Evolutionary conservation across 2,797 vertebrate genomes (phyloP), one percentile per base, ranked within the genome.

Genomic region (Dendrocincla fuliginosa): DNA sequence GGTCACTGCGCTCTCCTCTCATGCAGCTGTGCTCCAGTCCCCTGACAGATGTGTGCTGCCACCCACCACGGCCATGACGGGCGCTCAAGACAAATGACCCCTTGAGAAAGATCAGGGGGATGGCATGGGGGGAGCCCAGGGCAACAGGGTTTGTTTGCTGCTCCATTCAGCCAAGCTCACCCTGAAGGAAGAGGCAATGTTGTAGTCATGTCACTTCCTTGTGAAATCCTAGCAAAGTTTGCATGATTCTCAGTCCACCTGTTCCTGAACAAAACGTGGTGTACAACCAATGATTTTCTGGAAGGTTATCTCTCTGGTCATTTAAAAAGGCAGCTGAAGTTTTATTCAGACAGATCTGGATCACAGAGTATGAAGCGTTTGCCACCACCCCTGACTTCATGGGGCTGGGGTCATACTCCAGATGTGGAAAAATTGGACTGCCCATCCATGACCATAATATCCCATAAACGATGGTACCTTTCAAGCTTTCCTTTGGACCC

Each of bases 11-110:
- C 71, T 68, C 91, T 90, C 39, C 81, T 88, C 89, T 79, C 10
- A 3, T 7, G 16, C 97, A 96, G 97, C 92, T 95, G 95, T 32
- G 78, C 84, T 78, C 68, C 87, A 71, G 75, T 16, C 76, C 84
- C 42, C 75, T 5, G 7, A 86, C 96, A 96, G 63, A 65, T 46
- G 42, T 46, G 42, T 8, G 10, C 80, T 9, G 49, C 95, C 81
- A 60, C 84, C 79, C 68, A 33, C 82, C 13, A 9, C 2, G 28
- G 73, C 81, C 17, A 1, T 13, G 5, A 70, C 19, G 3, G 56
- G 71, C 1, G 1, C 19, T 75, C 3, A 1, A 42, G 65, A 42
- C 0, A 1, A 41, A 73, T 6, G 42, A n/a, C 11, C 5, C 25
- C 17, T n/a, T 0, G 0, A 50, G 42, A 83, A 24, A 50, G 20